Percentiles rank a stretch among this genome's conserved stretches.
These are phyloP conservation scores for Pterocles gutturalis DNA, from an alignment of 2,113 vertebrate species.

Conservation along the genomic window DNA sequence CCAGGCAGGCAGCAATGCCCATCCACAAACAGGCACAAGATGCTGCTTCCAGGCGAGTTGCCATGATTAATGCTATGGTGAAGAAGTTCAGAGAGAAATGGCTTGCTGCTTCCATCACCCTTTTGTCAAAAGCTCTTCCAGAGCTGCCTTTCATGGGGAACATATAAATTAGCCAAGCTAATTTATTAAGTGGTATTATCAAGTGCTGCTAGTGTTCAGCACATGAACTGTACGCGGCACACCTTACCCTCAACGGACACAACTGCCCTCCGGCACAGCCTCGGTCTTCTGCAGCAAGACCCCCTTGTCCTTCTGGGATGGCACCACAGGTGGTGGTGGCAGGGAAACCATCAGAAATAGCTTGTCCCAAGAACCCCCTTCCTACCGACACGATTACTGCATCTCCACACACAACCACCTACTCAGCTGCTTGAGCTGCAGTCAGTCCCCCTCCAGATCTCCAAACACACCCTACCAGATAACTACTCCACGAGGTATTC, in stretches of 20 bases:
- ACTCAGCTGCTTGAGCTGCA: not conserved
- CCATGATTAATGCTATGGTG: fast-evolving
- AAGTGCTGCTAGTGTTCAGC: not conserved
- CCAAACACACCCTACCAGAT: not conserved
- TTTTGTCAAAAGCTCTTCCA: not conserved
- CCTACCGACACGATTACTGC: not conserved
- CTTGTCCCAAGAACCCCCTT: not conserved
- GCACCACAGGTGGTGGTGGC: not conserved
- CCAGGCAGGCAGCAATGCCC: not conserved
- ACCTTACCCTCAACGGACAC: not conserved
- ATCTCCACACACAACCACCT: not conserved
- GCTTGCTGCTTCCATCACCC: not conserved
- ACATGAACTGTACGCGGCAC: fast-evolving
- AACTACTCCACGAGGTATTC: not conserved
- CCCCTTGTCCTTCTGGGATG: not conserved
- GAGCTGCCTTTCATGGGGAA: not conserved
- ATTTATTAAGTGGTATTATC: not conserved
- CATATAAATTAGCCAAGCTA: not conserved
- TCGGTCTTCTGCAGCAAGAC: not conserved
- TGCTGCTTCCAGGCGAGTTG: fast-evolving
- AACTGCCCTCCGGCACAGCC: not conserved
- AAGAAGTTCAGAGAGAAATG: not conserved
- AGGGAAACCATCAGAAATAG: not conserved
- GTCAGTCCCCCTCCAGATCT: not conserved
- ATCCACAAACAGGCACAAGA: not conserved